These are phyloP conservation scores for Patiria pectinifera DNA, from an alignment of 53 echinoderm and acorn worm genomes.

Conservation along the genomic window DNA sequence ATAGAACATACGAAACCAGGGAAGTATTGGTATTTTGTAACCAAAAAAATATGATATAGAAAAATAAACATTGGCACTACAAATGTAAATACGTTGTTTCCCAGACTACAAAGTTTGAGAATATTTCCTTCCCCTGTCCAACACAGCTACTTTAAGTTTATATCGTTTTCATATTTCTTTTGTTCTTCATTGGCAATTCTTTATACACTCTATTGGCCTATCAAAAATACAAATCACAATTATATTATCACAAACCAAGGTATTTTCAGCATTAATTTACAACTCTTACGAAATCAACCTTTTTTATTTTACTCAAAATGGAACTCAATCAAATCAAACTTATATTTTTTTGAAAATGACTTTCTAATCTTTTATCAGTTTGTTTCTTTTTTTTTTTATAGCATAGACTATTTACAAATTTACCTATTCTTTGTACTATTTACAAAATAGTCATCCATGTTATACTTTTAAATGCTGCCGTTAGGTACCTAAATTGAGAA, in stretches of 20 bases:
- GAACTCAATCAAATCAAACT: not conserved
- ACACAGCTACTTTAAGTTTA: not conserved
- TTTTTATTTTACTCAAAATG: not conserved
- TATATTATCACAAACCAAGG: not conserved
- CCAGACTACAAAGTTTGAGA: not conserved
- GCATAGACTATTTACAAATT: not conserved
- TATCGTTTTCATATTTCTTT: not conserved
- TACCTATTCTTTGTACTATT: not conserved
- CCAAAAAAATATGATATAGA: constrained; percentile 11
- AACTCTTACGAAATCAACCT: no score
- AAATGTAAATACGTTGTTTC: not conserved
- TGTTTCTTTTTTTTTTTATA: no score
- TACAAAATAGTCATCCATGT: not conserved
- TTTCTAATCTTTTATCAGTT: no score
- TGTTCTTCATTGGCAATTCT: no score
- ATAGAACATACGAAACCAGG: not conserved
- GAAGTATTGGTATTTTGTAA: not conserved
- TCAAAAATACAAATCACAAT: no score
- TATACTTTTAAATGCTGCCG: no score
- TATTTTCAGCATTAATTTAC: not conserved
- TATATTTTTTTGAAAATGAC: not conserved
- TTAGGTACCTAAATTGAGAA: no score
- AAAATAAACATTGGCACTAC: constrained; percentile 32
- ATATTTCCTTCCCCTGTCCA: not conserved
- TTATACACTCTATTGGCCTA: no score